These are phyloP conservation scores for Melanotaenia duboulayi DNA, from an alignment of 2,113 vertebrate genomes.

Conservation along the genomic window DNA sequence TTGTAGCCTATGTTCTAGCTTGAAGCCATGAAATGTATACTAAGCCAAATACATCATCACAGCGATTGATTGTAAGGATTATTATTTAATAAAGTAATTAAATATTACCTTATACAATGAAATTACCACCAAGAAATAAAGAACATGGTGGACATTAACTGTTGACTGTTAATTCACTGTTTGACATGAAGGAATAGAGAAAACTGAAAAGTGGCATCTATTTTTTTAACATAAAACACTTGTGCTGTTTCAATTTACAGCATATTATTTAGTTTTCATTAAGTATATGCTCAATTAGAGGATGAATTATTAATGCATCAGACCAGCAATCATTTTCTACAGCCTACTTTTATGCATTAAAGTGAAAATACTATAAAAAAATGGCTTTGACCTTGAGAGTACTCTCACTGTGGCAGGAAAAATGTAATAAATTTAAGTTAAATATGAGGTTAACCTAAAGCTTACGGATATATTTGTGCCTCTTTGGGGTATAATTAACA, in stretches of 20 bases:
- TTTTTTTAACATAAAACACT: slow-evolving; percentile 45
- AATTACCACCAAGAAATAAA: slow-evolving; percentile 27
- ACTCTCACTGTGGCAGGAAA: neutral
- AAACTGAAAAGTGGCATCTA: slow-evolving; percentile 5
- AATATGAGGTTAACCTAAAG: slow-evolving; percentile 10
- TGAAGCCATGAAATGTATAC: slow-evolving; percentile 15
- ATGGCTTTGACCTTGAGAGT: neutral
- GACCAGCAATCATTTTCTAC: slow-evolving; percentile 31
- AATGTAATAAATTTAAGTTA: neutral
- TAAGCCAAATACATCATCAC: slow-evolving; percentile 34
- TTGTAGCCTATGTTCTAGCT: slow-evolving; percentile 34
- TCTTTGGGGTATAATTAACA: slow-evolving; percentile 9
- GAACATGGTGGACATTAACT: slow-evolving; percentile 12
- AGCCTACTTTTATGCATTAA: slow-evolving; percentile 29
- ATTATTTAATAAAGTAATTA: slow-evolving; percentile 46
- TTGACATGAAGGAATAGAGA: slow-evolving; percentile 17
- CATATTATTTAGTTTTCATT: slow-evolving; percentile 24
- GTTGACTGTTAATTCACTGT: too few species aligned
- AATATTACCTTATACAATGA: slow-evolving; percentile 22
- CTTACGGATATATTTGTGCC: slow-evolving; percentile 2
- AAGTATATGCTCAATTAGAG: slow-evolving; percentile 12
- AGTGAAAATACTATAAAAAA: neutral
- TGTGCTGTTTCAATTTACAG: slow-evolving; percentile 14
- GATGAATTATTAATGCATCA: slow-evolving; percentile 9
- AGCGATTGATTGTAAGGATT: slow-evolving; percentile 14